Evolutionary conservation across 2,113 vertebrate species (phyloP), one percentile per base, ranked within the genome.

Genomic region (Clupea harengus): DNA sequence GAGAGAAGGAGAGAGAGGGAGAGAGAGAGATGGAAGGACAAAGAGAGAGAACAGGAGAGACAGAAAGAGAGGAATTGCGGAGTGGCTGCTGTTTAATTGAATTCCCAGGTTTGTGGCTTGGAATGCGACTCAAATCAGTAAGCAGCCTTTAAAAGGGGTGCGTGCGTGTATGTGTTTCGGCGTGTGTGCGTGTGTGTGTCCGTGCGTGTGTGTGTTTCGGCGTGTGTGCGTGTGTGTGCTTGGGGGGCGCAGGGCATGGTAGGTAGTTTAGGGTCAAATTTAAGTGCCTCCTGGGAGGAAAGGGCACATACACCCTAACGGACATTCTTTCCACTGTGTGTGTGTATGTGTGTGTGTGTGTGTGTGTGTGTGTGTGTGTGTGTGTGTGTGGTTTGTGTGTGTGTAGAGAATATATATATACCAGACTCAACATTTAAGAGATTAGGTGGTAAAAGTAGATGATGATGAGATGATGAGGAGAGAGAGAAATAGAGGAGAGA

Each of bases 41-140:
- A 67, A 67, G 7, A 67, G 60, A 67, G 13, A 17, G 52, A 22
- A 60, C 17, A 17, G 54, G 54, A 60, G 22, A 20, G 54, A 60
- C 17, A 60, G 54, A 60, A 67, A 67, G 60, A 67, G 28, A 25
- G 11, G 25, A 28, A 32, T 32, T 28, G 64, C 15, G 64, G 25
- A 13, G n/a, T 8, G 64, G 9, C 64, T 72, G 64, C 64, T 72
- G 64, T 13, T 72, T 28, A 52, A 81, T 81, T 81, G 75, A 60
- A 81, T 60, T 85, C 78, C 78, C 84, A 85, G 78, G 22, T 54
- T 52, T 57, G 39, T 47, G 72, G 39, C 6, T 25, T 81, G 52
- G 78, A 85, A 85, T 85, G 84, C 50, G 50, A 7, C 32, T n/a
- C 72, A n/a, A 85, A 85, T 45, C 64, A 72, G 64, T 72, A 72